Evolutionary conservation across 37 sponge, comb jelly and placozoan species (phyloP).

Genomic region (Spongilla lacustris): DNA sequence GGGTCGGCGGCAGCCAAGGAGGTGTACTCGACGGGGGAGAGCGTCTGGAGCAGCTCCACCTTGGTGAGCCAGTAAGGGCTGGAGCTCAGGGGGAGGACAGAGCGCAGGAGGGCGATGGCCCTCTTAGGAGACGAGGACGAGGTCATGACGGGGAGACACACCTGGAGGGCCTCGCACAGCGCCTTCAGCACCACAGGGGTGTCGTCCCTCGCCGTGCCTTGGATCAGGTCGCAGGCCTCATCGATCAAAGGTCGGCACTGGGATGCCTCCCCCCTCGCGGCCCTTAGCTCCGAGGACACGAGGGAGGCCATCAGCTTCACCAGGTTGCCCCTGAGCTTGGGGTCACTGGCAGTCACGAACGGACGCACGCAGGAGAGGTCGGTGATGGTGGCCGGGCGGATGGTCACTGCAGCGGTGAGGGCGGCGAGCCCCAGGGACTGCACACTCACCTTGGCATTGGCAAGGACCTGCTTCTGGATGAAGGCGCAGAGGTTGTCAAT

Average conservation of each 20-base stretch:
- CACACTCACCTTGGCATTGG: slow-evolving; percentile 36
- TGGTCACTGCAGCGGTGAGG: slow-evolving; percentile 31
- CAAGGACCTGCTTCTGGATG: background rate
- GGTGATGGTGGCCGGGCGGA: slow-evolving; percentile 18
- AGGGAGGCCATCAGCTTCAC: slow-evolving; percentile 42
- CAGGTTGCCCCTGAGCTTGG: slow-evolving; percentile 37
- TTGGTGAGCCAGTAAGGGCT: slow-evolving; percentile 80
- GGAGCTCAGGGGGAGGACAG: slow-evolving; percentile 48
- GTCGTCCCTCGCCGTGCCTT: slow-evolving; percentile 19
- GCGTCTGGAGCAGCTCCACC: slow-evolving; percentile 63
- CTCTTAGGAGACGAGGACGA: slow-evolving; percentile 14
- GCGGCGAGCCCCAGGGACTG: slow-evolving; percentile 48
- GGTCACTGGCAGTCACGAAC: slow-evolving; percentile 30
- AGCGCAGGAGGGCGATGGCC: slow-evolving; percentile 51
- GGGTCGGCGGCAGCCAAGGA: slow-evolving; percentile 21
- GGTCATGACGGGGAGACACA: slow-evolving; percentile 49
- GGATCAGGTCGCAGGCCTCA: slow-evolving; percentile 11
- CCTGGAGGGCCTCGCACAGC: slow-evolving; percentile 63
- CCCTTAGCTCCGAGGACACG: slow-evolving; percentile 21
- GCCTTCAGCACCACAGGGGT: slow-evolving; percentile 67
- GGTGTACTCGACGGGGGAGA: slow-evolving; percentile 42
- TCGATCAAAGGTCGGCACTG: slow-evolving; percentile 21
- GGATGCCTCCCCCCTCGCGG: background rate
- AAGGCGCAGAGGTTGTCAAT: too few species aligned
- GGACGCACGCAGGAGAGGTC: slow-evolving; percentile 6